Evolutionary conservation across 2,888 invertebrate genomes (phyloP).

Genomic region (Crossocerus cetratus): DNA sequence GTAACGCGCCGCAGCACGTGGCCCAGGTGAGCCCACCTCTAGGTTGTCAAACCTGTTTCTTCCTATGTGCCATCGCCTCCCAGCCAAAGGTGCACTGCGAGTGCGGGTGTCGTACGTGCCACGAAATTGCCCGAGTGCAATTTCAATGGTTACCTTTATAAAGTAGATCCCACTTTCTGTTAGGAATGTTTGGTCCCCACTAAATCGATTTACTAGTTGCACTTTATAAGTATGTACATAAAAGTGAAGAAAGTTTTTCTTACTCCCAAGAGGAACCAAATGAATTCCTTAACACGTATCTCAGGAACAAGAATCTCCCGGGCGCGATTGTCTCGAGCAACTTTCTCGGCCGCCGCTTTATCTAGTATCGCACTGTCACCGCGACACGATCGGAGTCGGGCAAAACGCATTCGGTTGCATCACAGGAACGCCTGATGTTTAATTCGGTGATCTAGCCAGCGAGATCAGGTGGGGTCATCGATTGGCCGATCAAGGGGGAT

Average conservation of each 20-base stretch:
- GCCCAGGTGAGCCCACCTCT: conserved; percentile 70
- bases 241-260: too few species aligned
- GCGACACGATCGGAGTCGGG: conserved; percentile 16
- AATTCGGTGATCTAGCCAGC: conserved; percentile 27
- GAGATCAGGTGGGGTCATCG: conserved; percentile 50
- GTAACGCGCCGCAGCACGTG: conserved; percentile 76
- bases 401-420: conserved; percentile 37
- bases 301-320: neutral
- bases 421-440: conserved; percentile 18
- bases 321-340: conserved; percentile 13
- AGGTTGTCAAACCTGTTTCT: conserved; percentile 76
- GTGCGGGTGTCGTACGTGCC: conserved; percentile 51
- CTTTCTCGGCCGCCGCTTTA: conserved; percentile 27
- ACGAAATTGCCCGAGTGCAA: conserved; percentile 55
- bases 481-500: conserved; percentile 39
- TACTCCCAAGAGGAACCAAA: too few species aligned
- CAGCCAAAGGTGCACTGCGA: conserved; percentile 58
- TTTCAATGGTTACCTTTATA: conserved; percentile 56
- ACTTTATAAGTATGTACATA: too few species aligned
- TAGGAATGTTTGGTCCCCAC: too few species aligned
- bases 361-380: conserved; percentile 2
- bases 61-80: conserved; percentile 62
- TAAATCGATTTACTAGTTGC: too few species aligned
- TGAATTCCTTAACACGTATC: too few species aligned
- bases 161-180: too few species aligned